Base-by-base conservation (phyloP, 2,888 invertebrate genomes). In the Thecophora atra region DNA sequence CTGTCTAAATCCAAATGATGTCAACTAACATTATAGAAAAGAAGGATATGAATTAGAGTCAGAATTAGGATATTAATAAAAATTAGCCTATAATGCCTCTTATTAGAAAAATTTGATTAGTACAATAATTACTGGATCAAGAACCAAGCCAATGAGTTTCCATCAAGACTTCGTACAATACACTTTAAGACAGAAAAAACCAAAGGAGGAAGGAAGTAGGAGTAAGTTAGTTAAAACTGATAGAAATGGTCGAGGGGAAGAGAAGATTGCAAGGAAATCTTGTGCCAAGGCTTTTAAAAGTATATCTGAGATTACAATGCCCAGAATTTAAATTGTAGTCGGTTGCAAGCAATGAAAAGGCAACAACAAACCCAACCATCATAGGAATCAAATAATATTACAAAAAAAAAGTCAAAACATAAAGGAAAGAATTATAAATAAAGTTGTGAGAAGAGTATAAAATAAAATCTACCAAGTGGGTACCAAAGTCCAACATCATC, bases 231-330 rank as follows among this genome's bases (percentile, higher is more conserved):
- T n/a, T n/a, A n/a, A n/a, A n/a, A n/a, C n/a, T n/a, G 21, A 21
- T 6, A 54, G 54, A 21, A 5, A 21, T 1, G 19, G 21, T n/a
- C 11, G 21, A 11, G 19, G 21, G 7, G 8, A 21, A 42, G 19
- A 21, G 24, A 19, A 63, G 4, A 6, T 4, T n/a, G n/a, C 42
- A 62, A 37, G n/a, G 11, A 21, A 37, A 28, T 37, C 52, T 28
- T 67, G 11, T 56, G 56, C 67, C 67, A 67, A 67, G 42, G 56
- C 67, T 67, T 56, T 67, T 56, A 67, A 67, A 67, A 67, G 54
- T 67, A 54, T 67, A 67, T 67, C 67, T 67, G 1, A 67, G 67
- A 67, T 67, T 21, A 67, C 54, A 67, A 54, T 67, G 67, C 54
- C 56, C 67, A 42, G 54, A 67, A 67, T 67, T 56, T 56, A 67